These are phyloP conservation scores for Nothobranchius furzeri DNA, from an alignment of 2,113 vertebrate genomes.

Conservation along the genomic window DNA sequence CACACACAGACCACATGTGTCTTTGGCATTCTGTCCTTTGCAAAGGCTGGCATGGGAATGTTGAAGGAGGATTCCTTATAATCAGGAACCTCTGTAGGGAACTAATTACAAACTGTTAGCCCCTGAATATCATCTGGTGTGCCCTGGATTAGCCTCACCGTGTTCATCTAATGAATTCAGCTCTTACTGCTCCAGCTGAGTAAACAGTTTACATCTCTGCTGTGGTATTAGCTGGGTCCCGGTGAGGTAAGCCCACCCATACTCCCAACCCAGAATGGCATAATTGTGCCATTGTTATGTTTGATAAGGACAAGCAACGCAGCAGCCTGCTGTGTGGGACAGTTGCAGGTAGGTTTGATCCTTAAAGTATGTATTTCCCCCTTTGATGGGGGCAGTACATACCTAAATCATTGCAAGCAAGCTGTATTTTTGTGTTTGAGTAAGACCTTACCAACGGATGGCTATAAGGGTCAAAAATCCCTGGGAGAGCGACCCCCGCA, in stretches of 20 bases:
- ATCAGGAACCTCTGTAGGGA: slow-evolving; percentile 53
- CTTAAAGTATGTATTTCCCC: no score
- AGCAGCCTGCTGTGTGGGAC: neutral
- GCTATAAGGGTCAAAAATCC: no score
- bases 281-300: slow-evolving; percentile 14
- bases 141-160: slow-evolving; percentile 52
- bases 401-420: no score
- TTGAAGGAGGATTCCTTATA: slow-evolving; percentile 47
- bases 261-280: slow-evolving; percentile 7
- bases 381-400: no score
- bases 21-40: slow-evolving; percentile 38
- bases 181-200: slow-evolving; percentile 52
- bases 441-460: no score
- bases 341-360: no score
- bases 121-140: slow-evolving; percentile 48
- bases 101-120: slow-evolving; percentile 66
- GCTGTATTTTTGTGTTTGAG: no score
- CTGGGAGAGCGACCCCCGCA: no score
- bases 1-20: slow-evolving; percentile 62
- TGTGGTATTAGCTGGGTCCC: slow-evolving; percentile 22
- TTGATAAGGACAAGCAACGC: slow-evolving; percentile 14
- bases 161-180: slow-evolving; percentile 56
- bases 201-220: slow-evolving; percentile 47
- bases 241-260: slow-evolving; percentile 19
- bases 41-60: slow-evolving; percentile 48